Evolutionary conservation across 2,113 vertebrate genomes (phyloP), one percentile per base, ranked within the genome.

Genomic region (Dascyllus trimaculatus): DNA sequence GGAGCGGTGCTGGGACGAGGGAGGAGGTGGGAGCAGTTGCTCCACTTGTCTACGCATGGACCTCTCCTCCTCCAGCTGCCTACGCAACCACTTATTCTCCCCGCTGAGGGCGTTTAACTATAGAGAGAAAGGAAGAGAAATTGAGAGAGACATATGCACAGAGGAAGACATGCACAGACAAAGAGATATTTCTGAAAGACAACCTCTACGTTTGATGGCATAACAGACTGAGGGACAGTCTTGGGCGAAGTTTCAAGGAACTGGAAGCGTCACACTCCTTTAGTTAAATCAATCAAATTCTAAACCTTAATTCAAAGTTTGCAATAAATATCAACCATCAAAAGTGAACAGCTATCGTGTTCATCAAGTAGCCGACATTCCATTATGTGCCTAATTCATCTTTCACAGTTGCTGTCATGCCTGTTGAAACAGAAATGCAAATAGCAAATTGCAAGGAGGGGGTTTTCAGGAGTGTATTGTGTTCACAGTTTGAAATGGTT

Each of bases 1-100:
- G 72, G 52, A 71, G 87, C 58, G 29, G 29, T 29, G 78, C 53
- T 82, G 75, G 71, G 84, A 64, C 66, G 78, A 54, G 75, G 61
- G 19, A 15, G 69, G 63, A 71, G 78, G 84, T 79, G 72, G 61
- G 70, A 88, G 80, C 52, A 88, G 83, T 43, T 64, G 45, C 80
- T 93, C 89, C 68, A 82, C 80, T 68, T 84, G 77, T 85, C 51
- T 51, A 29, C 40, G 35, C 19, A 71, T 43, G 62, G 82, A 87
- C 83, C 85, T 88, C 75, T 94, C 88, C 57, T 93, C 84, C 79
- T 94, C 61, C 60, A 93, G 88, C 85, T 91, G 89, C 80, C 85
- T 86, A 91, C 81, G 84, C 80, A 94, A 88, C 35, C 56, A 71
- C 59, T 82, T 66, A 52, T 93, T 92, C 85, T 93, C 91, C 70